Percentiles rank a stretch among this genome's conserved stretches.
These are phyloP conservation scores for Eurois occulta DNA, from an alignment of 2,888 invertebrate species.

Conservation along the genomic window DNA sequence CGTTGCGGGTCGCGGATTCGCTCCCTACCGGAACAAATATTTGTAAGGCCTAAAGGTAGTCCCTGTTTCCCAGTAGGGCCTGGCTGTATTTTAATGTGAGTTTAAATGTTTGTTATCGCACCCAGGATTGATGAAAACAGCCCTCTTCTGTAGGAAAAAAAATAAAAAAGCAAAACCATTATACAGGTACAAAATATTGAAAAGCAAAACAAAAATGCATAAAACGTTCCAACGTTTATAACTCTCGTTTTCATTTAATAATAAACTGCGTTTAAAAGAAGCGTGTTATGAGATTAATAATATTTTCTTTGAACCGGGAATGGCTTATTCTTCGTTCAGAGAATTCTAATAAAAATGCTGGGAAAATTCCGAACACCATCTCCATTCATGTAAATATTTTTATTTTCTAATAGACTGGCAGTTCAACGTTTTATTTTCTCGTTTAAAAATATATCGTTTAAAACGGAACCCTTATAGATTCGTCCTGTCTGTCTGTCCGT, in stretches of 20 bases:
- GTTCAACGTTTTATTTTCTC: constrained; percentile 4
- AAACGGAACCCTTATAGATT: not conserved
- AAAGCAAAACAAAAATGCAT: not conserved
- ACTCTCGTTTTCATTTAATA: not conserved
- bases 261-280: constrained; percentile 27
- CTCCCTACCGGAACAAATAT: not conserved
- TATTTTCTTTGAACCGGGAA: constrained; percentile 32
- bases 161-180: not conserved
- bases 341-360: constrained; percentile 49
- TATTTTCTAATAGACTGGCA: not conserved
- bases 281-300: constrained; percentile 40
- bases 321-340: constrained; percentile 33
- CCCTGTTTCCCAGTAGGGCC: too few relatives aligned
- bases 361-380: constrained; percentile 14
- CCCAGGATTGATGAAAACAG: too few relatives aligned
- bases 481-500: too few relatives aligned
- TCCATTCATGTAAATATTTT: constrained; percentile 39
- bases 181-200: not conserved
- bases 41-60: not conserved
- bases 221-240: not conserved
- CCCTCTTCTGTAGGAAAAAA: not conserved
- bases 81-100: not conserved
- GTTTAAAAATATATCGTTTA: not conserved
- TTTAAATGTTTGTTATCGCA: not conserved
- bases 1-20: not conserved